Evolutionary conservation across 2,113 vertebrate genomes (phyloP).

Genomic region (Condylura cristata): DNA sequence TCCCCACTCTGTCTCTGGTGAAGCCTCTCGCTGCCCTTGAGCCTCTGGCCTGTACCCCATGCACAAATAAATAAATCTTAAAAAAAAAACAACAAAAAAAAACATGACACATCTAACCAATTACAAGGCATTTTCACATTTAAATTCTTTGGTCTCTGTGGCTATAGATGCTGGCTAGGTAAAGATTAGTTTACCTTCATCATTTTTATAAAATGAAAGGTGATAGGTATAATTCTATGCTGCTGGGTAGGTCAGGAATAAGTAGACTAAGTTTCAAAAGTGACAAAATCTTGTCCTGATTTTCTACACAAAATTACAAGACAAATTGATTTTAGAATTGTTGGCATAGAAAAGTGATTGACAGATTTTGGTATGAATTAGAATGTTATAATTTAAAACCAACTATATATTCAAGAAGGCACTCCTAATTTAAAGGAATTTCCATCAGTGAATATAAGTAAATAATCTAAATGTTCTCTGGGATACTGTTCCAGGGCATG

Average conservation of each 20-base stretch:
- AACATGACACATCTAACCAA: not conserved
- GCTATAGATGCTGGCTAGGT: not conserved
- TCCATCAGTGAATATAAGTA: not conserved
- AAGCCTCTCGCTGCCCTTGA: no score
- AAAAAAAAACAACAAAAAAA: no score
- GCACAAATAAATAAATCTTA: no score
- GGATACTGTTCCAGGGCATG: no score
- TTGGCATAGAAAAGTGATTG: not conserved
- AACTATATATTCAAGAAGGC: not conserved
- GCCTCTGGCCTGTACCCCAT: no score
- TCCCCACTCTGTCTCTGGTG: no score
- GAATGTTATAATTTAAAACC: not conserved
- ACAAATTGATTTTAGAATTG: not conserved
- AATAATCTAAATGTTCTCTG: not conserved
- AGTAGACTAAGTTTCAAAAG: not conserved
- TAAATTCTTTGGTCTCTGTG: not conserved
- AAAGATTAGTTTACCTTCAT: not conserved
- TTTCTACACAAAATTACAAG: not conserved
- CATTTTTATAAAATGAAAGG: not conserved
- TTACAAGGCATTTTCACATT: not conserved
- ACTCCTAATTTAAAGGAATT: not conserved
- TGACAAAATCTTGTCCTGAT: not conserved
- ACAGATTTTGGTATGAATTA: not conserved
- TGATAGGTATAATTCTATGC: not conserved
- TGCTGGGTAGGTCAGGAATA: not conserved